A percentile compares a stretch with the other conserved stretches of the same genome.
Conservation (phyloP, 2,797 vertebrate genomes). For the Poeciliopsis infans region DNA sequence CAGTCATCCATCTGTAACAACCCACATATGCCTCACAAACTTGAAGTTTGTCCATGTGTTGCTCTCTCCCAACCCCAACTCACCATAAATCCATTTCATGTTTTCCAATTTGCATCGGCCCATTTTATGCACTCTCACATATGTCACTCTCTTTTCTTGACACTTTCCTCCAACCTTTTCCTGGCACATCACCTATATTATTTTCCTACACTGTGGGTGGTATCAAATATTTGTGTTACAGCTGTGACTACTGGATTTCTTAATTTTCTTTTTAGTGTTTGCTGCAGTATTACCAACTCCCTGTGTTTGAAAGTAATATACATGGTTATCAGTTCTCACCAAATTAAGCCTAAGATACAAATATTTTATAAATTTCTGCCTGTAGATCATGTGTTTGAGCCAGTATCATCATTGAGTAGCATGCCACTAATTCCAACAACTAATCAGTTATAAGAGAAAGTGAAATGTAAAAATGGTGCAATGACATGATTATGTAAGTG, state of each 20-base stretch:
- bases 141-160: slow-evolving; percentile 33
- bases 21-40: slow-evolving; percentile 63
- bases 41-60: slow-evolving; percentile 53
- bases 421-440: neutral
- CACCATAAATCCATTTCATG: slow-evolving; percentile 34
- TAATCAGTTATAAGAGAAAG: neutral
- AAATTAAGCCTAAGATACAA: neutral
- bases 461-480: neutral
- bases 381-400: neutral
- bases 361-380: neutral
- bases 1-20: slow-evolving; percentile 70
- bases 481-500: neutral
- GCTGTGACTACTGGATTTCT: slow-evolving; percentile 32
- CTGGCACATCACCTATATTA: slow-evolving; percentile 34
- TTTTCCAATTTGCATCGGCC: slow-evolving; percentile 49
- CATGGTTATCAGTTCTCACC: neutral
- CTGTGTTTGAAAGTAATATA: neutral
- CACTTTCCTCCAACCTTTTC: slow-evolving; percentile 35
- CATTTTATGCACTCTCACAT: slow-evolving; percentile 28
- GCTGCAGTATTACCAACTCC: slow-evolving; percentile 5
- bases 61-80: slow-evolving; percentile 40
- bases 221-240: slow-evolving; percentile 37
- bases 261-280: slow-evolving; percentile 19
- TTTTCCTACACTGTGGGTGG: slow-evolving; percentile 36
- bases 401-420: neutral